A percentile compares a stretch with the other conserved stretches of the same genome.
Evolutionary conservation across 2,888 invertebrate species (phyloP).

Genomic region (Cheilosia variabilis): DNA sequence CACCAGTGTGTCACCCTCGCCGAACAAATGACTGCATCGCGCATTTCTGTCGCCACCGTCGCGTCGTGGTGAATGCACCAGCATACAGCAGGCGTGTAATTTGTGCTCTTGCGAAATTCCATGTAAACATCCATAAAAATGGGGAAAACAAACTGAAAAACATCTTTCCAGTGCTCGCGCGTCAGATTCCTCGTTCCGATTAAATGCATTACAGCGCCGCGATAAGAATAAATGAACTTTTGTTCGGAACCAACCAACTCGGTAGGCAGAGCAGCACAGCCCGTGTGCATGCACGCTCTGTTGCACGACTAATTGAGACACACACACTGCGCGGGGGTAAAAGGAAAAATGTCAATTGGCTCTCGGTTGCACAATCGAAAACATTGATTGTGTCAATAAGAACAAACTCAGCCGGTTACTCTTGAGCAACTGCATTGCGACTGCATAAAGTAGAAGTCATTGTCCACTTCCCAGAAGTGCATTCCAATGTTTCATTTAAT

Average conservation of each 20-base stretch:
- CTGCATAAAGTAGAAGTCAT: slow-evolving; percentile 7
- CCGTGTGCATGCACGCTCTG: neutral
- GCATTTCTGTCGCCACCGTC: slow-evolving; percentile 45
- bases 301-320: slow-evolving; percentile 47
- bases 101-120: slow-evolving; percentile 72
- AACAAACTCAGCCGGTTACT: neutral
- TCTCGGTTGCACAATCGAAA: slow-evolving; percentile 60
- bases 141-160: slow-evolving; percentile 40
- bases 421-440: slow-evolving; percentile 12
- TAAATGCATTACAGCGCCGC: slow-evolving; percentile 70
- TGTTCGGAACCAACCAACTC: slow-evolving; percentile 14
- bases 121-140: slow-evolving; percentile 70
- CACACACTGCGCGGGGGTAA: slow-evolving; percentile 31
- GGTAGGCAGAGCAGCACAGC: neutral
- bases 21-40: slow-evolving; percentile 39
- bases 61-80: slow-evolving; percentile 30
- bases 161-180: slow-evolving; percentile 33
- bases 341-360: slow-evolving; percentile 26
- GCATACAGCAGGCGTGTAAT: slow-evolving; percentile 51
- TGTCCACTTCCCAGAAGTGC: slow-evolving; percentile 13
- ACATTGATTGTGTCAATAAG: slow-evolving; percentile 60
- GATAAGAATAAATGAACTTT: slow-evolving; percentile 74
- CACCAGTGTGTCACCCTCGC: slow-evolving; percentile 47
- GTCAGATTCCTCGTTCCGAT: slow-evolving; percentile 69
- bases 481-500: slow-evolving; percentile 10